These are phyloP conservation scores for Osmerus mordax DNA, from an alignment of 2,113 vertebrate species.

Conservation along the genomic window DNA sequence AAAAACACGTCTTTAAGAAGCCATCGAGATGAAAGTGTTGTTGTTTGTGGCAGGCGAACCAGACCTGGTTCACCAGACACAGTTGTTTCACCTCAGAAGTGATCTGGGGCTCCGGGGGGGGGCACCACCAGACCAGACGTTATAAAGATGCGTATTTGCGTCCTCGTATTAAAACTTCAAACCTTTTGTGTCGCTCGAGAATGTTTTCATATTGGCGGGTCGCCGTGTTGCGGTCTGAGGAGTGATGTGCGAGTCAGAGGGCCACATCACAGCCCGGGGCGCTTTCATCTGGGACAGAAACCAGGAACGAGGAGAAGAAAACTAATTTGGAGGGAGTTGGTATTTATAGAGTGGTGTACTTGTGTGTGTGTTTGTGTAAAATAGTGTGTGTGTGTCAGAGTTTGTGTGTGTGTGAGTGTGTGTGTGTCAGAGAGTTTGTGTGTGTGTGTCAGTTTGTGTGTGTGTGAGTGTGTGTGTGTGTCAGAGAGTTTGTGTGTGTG, in stretches of 20 bases:
- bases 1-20: no score
- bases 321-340: slow-evolving; percentile 72
- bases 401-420: neutral
- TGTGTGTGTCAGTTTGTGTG: neutral
- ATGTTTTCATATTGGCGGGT: slow-evolving; percentile 78
- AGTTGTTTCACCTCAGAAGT: neutral
- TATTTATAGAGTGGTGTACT: slow-evolving; percentile 23
- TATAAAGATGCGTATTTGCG: slow-evolving; percentile 71
- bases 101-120: no score
- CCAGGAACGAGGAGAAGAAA: slow-evolving; percentile 64
- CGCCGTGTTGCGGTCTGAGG: slow-evolving; percentile 74
- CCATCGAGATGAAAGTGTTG: no score
- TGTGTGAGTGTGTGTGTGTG: neutral
- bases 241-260: slow-evolving; percentile 73
- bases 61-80: neutral
- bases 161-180: slow-evolving; percentile 70
- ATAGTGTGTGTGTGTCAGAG: no score
- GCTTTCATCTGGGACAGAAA: slow-evolving; percentile 69
- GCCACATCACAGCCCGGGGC: slow-evolving; percentile 75
- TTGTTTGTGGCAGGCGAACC: neutral
- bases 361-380: no score
- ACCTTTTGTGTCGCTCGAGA: slow-evolving; percentile 70
- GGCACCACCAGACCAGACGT: no score
- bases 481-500: neutral
- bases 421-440: neutral